Evolutionary conservation across 2,888 invertebrate genomes (phyloP).

Genomic region (Drosophila fulvimacula): DNA sequence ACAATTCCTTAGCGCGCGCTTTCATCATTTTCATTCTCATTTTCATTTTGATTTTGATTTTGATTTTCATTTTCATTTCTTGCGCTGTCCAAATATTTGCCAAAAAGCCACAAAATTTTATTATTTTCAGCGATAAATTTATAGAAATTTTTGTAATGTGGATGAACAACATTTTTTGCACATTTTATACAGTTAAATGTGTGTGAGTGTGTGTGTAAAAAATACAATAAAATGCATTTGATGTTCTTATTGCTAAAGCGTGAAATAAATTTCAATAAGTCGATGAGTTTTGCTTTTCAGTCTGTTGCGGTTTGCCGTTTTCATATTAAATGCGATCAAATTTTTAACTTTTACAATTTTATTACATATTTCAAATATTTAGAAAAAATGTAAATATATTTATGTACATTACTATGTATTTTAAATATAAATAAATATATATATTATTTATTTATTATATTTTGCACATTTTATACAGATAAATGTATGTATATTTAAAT

Average conservation of each 20-base stretch:
- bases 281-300: conserved; percentile 50
- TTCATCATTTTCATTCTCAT: conserved; percentile 44
- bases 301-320: conserved; percentile 31
- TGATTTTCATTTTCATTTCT: conserved; percentile 54
- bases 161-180: conserved; percentile 40
- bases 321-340: conserved; percentile 33
- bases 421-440: too few relatives aligned
- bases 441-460: too few relatives aligned
- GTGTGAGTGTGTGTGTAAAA: background rate
- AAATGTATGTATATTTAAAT: too few relatives aligned
- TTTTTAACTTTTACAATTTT: conserved; percentile 48
- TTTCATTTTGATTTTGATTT: conserved; percentile 55
- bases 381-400: conserved; percentile 7
- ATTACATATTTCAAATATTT: conserved; percentile 42
- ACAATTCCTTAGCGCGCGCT: conserved; percentile 28
- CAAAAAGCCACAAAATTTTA: conserved; percentile 69
- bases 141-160: conserved; percentile 64
- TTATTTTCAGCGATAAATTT: conserved; percentile 60
- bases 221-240: conserved; percentile 8
- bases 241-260: conserved; percentile 17
- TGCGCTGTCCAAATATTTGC: conserved; percentile 67
- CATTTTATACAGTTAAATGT: conserved; percentile 4
- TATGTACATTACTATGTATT: too few relatives aligned
- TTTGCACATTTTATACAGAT: too few relatives aligned
- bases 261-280: conserved; percentile 46